Conservation (phyloP, 2,888 invertebrate genomes). For the Leptinotarsa haldemani region DNA sequence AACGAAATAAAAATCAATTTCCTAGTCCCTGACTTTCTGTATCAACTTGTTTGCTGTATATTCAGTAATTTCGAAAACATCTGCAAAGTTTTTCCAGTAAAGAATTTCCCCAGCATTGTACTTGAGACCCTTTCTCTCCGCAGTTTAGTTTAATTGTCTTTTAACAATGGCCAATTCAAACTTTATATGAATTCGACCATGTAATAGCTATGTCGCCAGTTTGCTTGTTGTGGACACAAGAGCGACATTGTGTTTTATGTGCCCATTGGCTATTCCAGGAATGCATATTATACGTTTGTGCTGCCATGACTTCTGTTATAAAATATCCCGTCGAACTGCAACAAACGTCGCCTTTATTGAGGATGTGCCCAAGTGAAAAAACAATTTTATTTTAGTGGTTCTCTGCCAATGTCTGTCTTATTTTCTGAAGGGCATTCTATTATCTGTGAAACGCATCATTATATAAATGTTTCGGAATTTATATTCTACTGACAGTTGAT, state of each 20-base stretch:
- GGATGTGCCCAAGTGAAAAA: slow-evolving; percentile 10
- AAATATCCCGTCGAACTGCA: neutral
- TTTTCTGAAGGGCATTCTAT: neutral
- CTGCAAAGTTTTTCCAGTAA: too few relatives aligned
- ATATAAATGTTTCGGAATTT: neutral
- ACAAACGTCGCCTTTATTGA: slow-evolving; percentile 5
- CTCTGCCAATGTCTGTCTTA: slow-evolving; percentile 4
- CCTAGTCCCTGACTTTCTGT: too few relatives aligned
- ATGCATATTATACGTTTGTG: slow-evolving; percentile 30
- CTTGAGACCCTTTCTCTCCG: slow-evolving; percentile 3
- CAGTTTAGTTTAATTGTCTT: neutral
- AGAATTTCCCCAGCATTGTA: neutral
- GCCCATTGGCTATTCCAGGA: slow-evolving; percentile 33
- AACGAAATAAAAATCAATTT: too few relatives aligned
- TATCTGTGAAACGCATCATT: neutral
- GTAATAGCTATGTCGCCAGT: slow-evolving; percentile 6
- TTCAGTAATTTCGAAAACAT: too few relatives aligned
- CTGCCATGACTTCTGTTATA: slow-evolving; percentile 8
- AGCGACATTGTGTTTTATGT: slow-evolving; percentile 33
- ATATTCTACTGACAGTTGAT: neutral
- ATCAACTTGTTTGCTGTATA: too few relatives aligned
- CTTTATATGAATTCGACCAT: slow-evolving; percentile 4
- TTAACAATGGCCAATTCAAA: slow-evolving; percentile 5
- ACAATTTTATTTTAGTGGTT: neutral
- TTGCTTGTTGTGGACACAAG: slow-evolving; percentile 29